These are phyloP conservation scores for Clytia hemisphaerica DNA, from an alignment of 30 jellyfish, hydroid and myxozoan genomes.

Conservation along the genomic window DNA sequence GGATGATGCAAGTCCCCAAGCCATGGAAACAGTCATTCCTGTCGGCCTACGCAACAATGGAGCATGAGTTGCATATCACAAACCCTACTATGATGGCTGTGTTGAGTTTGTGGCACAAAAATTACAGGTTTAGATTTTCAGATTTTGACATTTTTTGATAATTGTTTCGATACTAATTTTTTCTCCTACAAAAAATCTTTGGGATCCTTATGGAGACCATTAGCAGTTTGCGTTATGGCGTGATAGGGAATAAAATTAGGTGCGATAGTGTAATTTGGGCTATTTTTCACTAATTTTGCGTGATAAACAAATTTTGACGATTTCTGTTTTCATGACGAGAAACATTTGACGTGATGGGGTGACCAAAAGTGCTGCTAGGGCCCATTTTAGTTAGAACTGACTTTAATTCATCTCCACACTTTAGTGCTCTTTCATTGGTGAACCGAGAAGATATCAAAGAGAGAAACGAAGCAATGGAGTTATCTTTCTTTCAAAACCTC, in stretches of 20 bases:
- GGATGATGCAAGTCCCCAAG: slow-evolving; percentile 87
- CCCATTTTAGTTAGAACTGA: too few relatives aligned
- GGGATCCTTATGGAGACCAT: too few relatives aligned
- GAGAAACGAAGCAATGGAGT: slow-evolving; percentile 70
- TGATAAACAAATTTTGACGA: not conserved
- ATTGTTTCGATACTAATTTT: too few relatives aligned
- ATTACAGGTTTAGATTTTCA: slow-evolving; percentile 34
- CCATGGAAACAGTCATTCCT: slow-evolving; percentile 72
- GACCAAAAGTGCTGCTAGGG: too few relatives aligned
- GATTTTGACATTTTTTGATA: too few relatives aligned
- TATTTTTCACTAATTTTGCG: not conserved
- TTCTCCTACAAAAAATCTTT: too few relatives aligned
- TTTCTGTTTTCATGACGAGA: not conserved
- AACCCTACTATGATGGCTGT: slow-evolving; percentile 88
- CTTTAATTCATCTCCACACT: not conserved
- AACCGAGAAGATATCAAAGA: slow-evolving; percentile 39
- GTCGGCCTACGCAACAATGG: slow-evolving; percentile 50
- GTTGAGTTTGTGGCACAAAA: slow-evolving; percentile 61
- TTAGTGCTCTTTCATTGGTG: slow-evolving; percentile 48
- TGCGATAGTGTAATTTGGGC: too few relatives aligned
- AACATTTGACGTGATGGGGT: too few relatives aligned
- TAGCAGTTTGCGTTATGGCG: too few relatives aligned
- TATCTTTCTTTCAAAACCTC: slow-evolving; percentile 67
- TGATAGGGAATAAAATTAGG: too few relatives aligned
- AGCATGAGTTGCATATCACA: slow-evolving; percentile 61